Evolutionary conservation across 2,888 invertebrate species (phyloP), one percentile per base, ranked within the genome.

Genomic region (Harpalus rufipes): DNA sequence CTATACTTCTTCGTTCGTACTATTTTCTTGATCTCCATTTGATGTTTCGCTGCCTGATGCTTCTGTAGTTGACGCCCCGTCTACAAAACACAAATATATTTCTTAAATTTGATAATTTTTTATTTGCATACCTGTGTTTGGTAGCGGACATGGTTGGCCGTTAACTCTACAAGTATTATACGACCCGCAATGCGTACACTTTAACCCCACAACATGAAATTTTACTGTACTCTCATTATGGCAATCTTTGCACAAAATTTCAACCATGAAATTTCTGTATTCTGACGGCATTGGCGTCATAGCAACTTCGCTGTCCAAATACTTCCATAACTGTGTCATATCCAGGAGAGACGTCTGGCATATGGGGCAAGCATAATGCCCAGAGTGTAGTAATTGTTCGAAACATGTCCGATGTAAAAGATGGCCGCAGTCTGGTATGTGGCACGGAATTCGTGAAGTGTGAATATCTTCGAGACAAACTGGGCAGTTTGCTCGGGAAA

Each of bases 391-490:
- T 87, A 97, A 91, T 89, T 96, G 95, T 89, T 96, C 95, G 90
- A 96, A 96, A 91, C 97, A 97, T 56, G 95, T 96, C 88, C 96
- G 93, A 91, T 97, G 97, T 88, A 97, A 92, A 87, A 97, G 91
- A 92, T 98, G 97, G 0, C 97, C 97, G 91, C 97, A 98, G 89
- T 95, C 94, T 6, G 97, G 97, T 91, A 97, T 96, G 92, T 97
- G 96, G 91, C 96, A 96, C 79, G 96, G 96, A 89, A 96, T 96
- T 86, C 97, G 93, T 7, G 97, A 97, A 12, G 97, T 97, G 91
- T 97, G 97, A 88, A 98, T 96, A 90, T 97, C 96, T 87, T 97
- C 97, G 86, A 97, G 91, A 89, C 97, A 98, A 51, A 97, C 96
- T 0, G 97, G 96, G 90, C 97, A 98, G 92, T 97, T 96, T 6